A percentile compares a stretch with the other conserved stretches of the same genome.
Conservation (phyloP, 2,888 invertebrate genomes). For the Dorcus parallelipipedus region DNA sequence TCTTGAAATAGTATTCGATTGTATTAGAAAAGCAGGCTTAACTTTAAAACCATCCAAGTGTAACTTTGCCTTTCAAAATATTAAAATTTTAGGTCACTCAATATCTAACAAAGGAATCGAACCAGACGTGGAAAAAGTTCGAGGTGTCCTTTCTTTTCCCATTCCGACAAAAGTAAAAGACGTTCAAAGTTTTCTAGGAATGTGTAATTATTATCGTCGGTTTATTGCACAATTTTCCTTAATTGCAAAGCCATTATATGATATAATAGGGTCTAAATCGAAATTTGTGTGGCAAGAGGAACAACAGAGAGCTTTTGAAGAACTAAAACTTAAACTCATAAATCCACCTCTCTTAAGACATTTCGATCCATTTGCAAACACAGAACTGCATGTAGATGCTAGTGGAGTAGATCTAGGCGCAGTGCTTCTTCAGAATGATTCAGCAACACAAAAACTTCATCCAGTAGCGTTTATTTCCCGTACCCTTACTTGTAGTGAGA, state of each 20-base stretch:
- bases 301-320: constrained; percentile 17
- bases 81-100: constrained; percentile 16
- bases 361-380: constrained; percentile 25
- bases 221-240: constrained; percentile 19
- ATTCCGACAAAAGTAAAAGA: constrained; percentile 16
- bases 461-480: constrained; percentile 10
- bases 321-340: constrained; percentile 27
- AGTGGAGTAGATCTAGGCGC: constrained; percentile 28
- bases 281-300: constrained; percentile 8
- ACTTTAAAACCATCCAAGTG: constrained; percentile 25
- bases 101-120: constrained; percentile 23
- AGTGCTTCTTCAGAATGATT: constrained; percentile 31
- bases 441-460: too few relatives aligned
- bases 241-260: constrained; percentile 14
- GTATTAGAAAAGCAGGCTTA: constrained; percentile 19
- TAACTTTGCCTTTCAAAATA: constrained; percentile 5
- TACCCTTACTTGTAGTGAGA: constrained; percentile 26
- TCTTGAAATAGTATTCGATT: constrained; percentile 20
- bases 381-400: constrained; percentile 36
- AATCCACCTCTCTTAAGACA: constrained; percentile 25
- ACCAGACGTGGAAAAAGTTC: constrained; percentile 26
- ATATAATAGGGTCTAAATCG: constrained; percentile 9
- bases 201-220: constrained; percentile 17
- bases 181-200: constrained; percentile 17
- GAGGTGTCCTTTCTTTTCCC: constrained; percentile 21